Evolutionary conservation across 1,140 invertebrate species (phyloP), one percentile per base, ranked within the genome.

Genomic region (Trachelipus rathkii): DNA sequence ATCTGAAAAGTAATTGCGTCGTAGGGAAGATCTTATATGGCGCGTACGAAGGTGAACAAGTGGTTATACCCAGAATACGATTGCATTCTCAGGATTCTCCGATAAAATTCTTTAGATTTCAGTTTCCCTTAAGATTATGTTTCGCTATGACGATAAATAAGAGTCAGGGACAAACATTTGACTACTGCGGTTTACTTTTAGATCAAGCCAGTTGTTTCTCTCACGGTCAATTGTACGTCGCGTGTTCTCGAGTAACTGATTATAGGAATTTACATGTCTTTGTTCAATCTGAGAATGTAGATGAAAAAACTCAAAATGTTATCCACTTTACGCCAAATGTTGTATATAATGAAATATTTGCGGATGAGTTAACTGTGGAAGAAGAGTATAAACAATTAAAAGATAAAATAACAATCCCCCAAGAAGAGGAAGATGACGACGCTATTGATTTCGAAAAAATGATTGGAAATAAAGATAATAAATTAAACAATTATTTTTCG

Each of bases 81-180:
- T 70, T 70, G 10, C 3, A 23, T 2, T 21, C 68, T 5, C 10
- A 21, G 11, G 68, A 70, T 33, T 3, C 68, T 70, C 68, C 2
- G 6, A 11, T 70, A 23, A 13, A 70, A 2, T 70, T 70, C 11
- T 15, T 2, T 21, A 11, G 68, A 15, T 5, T 2, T 23, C 68
- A 70, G 68, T 70, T 70, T 21, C 68, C 68, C 1, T 3, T 70
- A 70, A 70, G 11, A 70, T 11, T 70, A 11, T 21, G 68, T 70
- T 70, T 23, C 21, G 10, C 68, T 2, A 70, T 70, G 68, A 70
- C 68, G 11, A 70, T 70, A 21, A 70, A 70, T 24, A 70, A 70
- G 10, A 23, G 19, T 70, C 68, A 70, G 68, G 68, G 68, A 13
- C 68, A 70, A 33, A 70, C 68, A 3, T 13, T 70, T 21, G 1